Conservation (phyloP, 2,113 vertebrate species). For the Ellobius talpinus region DNA sequence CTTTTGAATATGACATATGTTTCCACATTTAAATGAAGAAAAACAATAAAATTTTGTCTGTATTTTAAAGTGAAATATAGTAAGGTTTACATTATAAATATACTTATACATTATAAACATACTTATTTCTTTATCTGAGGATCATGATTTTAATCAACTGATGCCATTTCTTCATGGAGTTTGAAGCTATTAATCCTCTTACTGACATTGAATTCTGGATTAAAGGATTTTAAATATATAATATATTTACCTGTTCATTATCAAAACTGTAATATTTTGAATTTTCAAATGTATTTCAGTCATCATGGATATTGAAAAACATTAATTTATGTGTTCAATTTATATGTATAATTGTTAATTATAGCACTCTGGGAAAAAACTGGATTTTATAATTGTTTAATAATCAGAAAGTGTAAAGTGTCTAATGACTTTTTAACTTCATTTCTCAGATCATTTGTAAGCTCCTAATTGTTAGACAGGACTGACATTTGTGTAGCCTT, state of each 20-base stretch:
- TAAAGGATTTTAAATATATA: not conserved
- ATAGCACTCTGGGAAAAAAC: not conserved
- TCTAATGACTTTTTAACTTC: not conserved
- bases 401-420: not conserved
- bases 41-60: conserved; percentile 39
- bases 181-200: conserved; percentile 68
- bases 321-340: conserved; percentile 6
- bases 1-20: conserved; percentile 9
- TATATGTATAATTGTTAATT: conserved; percentile 32
- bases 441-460: not conserved
- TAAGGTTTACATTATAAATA: not conserved
- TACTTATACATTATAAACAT: conserved; percentile 50
- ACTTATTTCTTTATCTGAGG: conserved; percentile 73
- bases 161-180: conserved; percentile 67
- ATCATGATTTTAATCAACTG: conserved; percentile 69
- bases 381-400: conserved; percentile 41
- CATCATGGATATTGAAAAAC: not conserved
- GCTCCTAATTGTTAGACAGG: not conserved
- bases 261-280: not conserved
- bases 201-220: not conserved
- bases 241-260: not conserved
- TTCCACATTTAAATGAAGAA: conserved; percentile 55
- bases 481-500: not conserved
- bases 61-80: conserved; percentile 60
- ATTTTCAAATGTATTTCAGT: not conserved